Conservation (phyloP, 2,888 invertebrate species). For the Nomada goodeniana region DNA sequence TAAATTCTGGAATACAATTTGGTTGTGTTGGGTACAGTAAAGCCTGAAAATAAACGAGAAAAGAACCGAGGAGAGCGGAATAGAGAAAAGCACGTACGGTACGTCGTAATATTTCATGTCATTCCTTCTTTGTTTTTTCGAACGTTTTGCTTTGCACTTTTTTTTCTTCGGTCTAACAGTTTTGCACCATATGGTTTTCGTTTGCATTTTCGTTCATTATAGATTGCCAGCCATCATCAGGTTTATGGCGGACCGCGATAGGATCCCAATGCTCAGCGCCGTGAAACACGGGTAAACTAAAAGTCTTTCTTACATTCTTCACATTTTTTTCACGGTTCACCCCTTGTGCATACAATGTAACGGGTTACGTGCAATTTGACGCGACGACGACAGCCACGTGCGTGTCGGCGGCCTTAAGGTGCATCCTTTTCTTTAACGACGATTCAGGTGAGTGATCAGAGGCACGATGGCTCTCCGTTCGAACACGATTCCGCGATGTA, state of each 20-base stretch:
- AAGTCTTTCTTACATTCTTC: slow-evolving; percentile 23
- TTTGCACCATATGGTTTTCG: slow-evolving; percentile 81
- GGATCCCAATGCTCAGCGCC: slow-evolving; percentile 82
- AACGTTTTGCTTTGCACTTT: slow-evolving; percentile 66
- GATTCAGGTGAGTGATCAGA: slow-evolving; percentile 48
- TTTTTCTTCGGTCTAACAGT: slow-evolving; percentile 36
- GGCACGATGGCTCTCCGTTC: slow-evolving; percentile 2
- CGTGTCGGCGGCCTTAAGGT: slow-evolving; percentile 24
- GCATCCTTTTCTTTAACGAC: slow-evolving; percentile 36
- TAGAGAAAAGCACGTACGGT: slow-evolving; percentile 36
- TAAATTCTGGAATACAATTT: too few species aligned
- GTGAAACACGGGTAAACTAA: slow-evolving; percentile 84
- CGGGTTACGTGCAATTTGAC: slow-evolving; percentile 19
- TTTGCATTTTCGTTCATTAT: slow-evolving; percentile 81
- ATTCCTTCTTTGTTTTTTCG: background rate
- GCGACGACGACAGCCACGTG: slow-evolving; percentile 29
- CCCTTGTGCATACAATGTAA: background rate
- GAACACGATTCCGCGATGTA: background rate
- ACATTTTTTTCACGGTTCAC: background rate
- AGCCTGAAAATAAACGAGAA: too few species aligned
- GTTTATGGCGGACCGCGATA: slow-evolving; percentile 85
- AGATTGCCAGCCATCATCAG: slow-evolving; percentile 84
- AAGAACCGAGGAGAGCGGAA: slow-evolving; percentile 24
- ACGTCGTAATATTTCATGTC: background rate
- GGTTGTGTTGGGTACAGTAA: too few species aligned